Percentiles rank a stretch among this genome's conserved stretches.
Evolutionary conservation across 2,888 invertebrate genomes (phyloP).

Genomic region (Ptychoptera albimana): DNA sequence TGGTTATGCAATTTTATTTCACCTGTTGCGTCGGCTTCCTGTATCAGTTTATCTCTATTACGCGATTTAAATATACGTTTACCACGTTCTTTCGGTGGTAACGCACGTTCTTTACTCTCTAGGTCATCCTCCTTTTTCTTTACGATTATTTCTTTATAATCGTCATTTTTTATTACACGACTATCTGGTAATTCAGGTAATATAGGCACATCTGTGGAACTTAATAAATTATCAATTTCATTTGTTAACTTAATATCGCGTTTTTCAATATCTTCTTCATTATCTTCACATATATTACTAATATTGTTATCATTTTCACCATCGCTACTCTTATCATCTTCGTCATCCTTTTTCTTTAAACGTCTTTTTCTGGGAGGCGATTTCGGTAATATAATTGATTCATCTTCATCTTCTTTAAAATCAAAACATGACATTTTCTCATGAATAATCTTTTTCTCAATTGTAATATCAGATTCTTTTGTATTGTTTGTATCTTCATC

Average conservation of each 20-base stretch:
- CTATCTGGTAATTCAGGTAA: slow-evolving; percentile 37
- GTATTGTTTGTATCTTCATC: background rate
- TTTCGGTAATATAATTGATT: slow-evolving; percentile 25
- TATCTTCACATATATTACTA: slow-evolving; percentile 1
- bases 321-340: slow-evolving; percentile 1
- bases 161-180: slow-evolving; percentile 16
- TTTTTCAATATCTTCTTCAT: slow-evolving; percentile 13
- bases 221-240: slow-evolving; percentile 44
- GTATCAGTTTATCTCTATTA: slow-evolving; percentile 14
- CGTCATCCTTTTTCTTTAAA: background rate
- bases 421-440: slow-evolving; percentile 51
- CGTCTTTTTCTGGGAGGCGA: slow-evolving; percentile 12
- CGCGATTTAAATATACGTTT: slow-evolving; percentile 29
- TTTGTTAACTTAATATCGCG: slow-evolving; percentile 27
- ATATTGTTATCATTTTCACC: background rate
- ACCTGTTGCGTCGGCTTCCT: slow-evolving; percentile 6
- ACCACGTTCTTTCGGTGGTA: slow-evolving; percentile 28
- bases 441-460: background rate
- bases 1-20: too few relatives aligned
- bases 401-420: slow-evolving; percentile 60
- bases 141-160: slow-evolving; percentile 34
- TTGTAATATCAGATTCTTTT: background rate
- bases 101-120: slow-evolving; percentile 14
- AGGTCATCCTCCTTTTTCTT: background rate
- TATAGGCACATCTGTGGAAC: slow-evolving; percentile 34